Evolutionary conservation across 2,113 vertebrate genomes (phyloP).

Genomic region (Murina feae): DNA sequence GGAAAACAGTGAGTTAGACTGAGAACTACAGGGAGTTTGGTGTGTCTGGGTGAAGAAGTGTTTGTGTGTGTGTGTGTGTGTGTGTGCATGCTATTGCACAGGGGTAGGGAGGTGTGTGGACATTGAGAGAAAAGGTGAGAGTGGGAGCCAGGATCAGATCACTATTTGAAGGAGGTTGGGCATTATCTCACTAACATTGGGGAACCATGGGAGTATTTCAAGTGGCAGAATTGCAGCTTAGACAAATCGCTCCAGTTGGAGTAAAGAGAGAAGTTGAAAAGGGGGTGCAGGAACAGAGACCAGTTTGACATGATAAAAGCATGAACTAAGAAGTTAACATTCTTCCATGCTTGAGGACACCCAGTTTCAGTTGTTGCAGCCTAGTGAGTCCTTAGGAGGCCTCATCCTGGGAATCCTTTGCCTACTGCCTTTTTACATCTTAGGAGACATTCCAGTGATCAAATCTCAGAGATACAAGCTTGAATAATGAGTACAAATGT

Average conservation of each 20-base stretch:
- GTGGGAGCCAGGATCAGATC: not conserved
- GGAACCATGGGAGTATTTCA: not conserved
- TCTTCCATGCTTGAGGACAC: not conserved
- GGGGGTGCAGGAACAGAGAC: not conserved
- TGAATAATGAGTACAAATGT: not conserved
- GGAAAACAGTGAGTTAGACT: not conserved
- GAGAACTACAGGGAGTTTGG: not conserved
- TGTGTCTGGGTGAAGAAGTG: not conserved
- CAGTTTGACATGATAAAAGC: not conserved
- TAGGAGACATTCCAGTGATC: not conserved
- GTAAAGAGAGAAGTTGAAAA: not conserved
- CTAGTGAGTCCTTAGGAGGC: not conserved
- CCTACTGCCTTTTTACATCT: not conserved
- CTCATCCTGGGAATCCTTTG: not conserved
- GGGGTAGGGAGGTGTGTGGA: not conserved
- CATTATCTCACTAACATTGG: not conserved
- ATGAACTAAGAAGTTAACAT: not conserved
- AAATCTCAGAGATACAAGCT: not conserved
- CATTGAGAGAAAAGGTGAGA: not conserved
- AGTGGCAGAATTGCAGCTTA: not conserved
- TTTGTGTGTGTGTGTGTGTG: not conserved
- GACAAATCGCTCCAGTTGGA: not conserved
- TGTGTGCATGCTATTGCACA: too few species aligned
- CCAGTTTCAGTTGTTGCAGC: not conserved
- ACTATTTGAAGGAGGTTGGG: not conserved